Conservation (phyloP, 2,888 invertebrate species). For the Scaptomyza cyrtandrae region DNA sequence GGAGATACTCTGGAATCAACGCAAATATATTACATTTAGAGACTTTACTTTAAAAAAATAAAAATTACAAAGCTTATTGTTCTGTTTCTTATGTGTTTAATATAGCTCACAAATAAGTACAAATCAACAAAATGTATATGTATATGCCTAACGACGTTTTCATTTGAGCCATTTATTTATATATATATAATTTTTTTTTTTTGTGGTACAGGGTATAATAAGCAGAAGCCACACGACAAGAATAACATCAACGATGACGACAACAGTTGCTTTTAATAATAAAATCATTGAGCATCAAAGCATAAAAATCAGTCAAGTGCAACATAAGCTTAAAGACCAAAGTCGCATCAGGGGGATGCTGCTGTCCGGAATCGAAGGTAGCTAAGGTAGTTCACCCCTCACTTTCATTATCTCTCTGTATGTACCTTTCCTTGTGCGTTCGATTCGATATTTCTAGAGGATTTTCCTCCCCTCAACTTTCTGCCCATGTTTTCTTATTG, state of each 20-base stretch:
- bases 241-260: slow-evolving; percentile 23
- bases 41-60: too few species aligned
- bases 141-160: too few species aligned
- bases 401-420: neutral
- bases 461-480: slow-evolving; percentile 15
- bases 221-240: slow-evolving; percentile 14
- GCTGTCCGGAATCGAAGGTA: slow-evolving; percentile 51
- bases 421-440: slow-evolving; percentile 5
- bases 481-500: slow-evolving; percentile 41
- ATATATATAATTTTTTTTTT: too few species aligned
- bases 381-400: slow-evolving; percentile 30
- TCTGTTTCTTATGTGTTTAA: too few species aligned
- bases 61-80: too few species aligned
- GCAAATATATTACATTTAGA: neutral
- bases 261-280: slow-evolving; percentile 82
- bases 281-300: slow-evolving; percentile 84
- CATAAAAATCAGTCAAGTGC: slow-evolving; percentile 84
- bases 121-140: too few species aligned
- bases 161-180: too few species aligned
- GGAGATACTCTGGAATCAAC: neutral
- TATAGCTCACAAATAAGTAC: too few species aligned
- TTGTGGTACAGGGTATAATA: slow-evolving; percentile 8
- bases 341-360: slow-evolving; percentile 53
- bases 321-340: slow-evolving; percentile 80
- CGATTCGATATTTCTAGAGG: slow-evolving; percentile 33